Conservation (phyloP, 2,888 invertebrate species). For the Steinernema carpocapsae region DNA sequence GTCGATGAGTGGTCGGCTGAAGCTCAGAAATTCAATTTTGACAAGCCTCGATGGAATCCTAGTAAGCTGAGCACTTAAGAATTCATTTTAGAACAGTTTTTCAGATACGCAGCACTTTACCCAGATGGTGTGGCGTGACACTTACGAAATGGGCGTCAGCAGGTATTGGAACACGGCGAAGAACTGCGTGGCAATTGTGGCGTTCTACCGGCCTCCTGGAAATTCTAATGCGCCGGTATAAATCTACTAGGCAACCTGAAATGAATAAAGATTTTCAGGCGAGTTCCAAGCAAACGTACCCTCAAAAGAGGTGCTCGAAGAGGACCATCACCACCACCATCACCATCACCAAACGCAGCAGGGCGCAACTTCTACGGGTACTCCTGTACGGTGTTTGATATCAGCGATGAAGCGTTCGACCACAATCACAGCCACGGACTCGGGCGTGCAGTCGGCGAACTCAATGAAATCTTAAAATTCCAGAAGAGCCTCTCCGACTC, state of each 20-base stretch:
- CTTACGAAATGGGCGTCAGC: conserved; percentile 57
- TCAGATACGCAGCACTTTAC: conserved; percentile 67
- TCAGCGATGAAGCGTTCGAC: conserved; percentile 33
- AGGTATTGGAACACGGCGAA: conserved; percentile 66
- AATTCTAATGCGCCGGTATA: conserved; percentile 66
- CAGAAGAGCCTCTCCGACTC: neutral
- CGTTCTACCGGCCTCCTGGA: conserved; percentile 67
- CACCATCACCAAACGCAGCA: conserved; percentile 1
- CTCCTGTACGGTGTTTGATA: conserved; percentile 27
- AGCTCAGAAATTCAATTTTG: conserved; percentile 64
- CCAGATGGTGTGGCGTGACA: conserved; percentile 67
- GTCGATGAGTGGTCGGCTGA: conserved; percentile 65
- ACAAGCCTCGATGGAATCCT: conserved; percentile 62
- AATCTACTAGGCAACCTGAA: no score
- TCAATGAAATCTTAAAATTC: conserved; percentile 7
- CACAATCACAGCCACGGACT: conserved; percentile 16
- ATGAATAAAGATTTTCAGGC: conserved; percentile 41
- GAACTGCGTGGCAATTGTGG: conserved; percentile 66
- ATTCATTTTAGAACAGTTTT: conserved; percentile 42
- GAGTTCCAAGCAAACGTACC: conserved; percentile 65
- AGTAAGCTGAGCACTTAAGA: conserved; percentile 47
- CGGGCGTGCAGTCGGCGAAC: conserved; percentile 3
- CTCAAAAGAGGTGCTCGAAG: conserved; percentile 54
- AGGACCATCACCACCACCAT: conserved; percentile 43
- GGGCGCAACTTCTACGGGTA: conserved; percentile 13